These are phyloP conservation scores for Dione juno DNA, from an alignment of 2,888 invertebrate species.

Conservation along the genomic window DNA sequence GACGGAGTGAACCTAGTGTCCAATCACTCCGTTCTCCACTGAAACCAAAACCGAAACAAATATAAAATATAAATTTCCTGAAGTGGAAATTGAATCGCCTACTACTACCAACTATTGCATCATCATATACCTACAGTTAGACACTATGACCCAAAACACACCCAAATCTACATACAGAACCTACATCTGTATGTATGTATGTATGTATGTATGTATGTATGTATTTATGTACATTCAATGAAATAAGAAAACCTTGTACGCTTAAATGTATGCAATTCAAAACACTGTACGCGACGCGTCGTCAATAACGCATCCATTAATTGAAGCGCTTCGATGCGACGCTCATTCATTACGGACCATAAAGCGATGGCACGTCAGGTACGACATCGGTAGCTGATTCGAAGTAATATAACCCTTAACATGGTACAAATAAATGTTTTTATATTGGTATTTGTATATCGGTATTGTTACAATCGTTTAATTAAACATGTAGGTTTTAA, in stretches of 20 bases:
- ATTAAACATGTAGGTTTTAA: conserved; percentile 49
- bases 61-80: too few relatives aligned
- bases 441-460: not conserved
- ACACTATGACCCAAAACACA: not conserved
- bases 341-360: conserved; percentile 42
- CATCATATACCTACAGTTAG: not conserved
- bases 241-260: conserved; percentile 11
- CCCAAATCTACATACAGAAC: not conserved
- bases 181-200: too few relatives aligned
- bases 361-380: conserved; percentile 36
- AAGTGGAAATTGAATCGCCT: too few relatives aligned
- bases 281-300: conserved; percentile 23
- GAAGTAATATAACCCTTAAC: conserved; percentile 3
- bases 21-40: too few relatives aligned
- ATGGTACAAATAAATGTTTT: not conserved
- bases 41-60: too few relatives aligned
- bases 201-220: too few relatives aligned
- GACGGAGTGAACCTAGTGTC: too few relatives aligned
- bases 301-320: conserved; percentile 44
- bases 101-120: too few relatives aligned
- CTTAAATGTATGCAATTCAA: conserved; percentile 21
- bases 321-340: conserved; percentile 39
- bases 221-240: conserved; percentile 1
- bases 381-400: not conserved
- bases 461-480: conserved; percentile 40